phyloP scores from a whole-genome alignment of 2,888 invertebrate genomes.

The Andrena bucephala region DNA sequence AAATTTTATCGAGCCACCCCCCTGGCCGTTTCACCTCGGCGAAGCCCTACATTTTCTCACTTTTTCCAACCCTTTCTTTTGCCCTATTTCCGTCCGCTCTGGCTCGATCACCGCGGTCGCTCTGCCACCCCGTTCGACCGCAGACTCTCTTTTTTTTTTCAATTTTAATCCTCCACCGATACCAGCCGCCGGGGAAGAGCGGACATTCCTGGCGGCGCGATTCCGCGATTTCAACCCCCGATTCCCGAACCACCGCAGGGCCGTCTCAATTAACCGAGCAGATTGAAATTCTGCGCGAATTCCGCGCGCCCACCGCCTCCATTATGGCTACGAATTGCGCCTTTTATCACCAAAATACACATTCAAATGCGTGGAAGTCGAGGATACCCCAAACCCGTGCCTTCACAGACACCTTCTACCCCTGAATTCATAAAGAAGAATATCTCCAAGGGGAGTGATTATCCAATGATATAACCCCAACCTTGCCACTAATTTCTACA shows the following conservation, averaged over 20 bases:
- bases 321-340: too few species aligned
- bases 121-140: conserved; percentile 35
- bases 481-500: not conserved
- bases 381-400: too few species aligned
- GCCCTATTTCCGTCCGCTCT: not conserved
- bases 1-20: conserved; percentile 48
- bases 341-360: too few species aligned
- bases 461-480: not conserved
- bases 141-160: conserved; percentile 61
- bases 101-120: conserved; percentile 40
- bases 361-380: too few species aligned
- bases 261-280: conserved; percentile 54
- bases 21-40: conserved; percentile 25
- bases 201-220: not conserved
- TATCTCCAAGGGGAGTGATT: too few species aligned
- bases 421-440: too few species aligned
- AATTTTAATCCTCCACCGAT: conserved; percentile 54
- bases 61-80: conserved; percentile 28
- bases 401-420: too few species aligned
- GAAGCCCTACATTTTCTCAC: conserved; percentile 51
- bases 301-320: too few species aligned
- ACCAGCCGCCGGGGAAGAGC: conserved; percentile 14
- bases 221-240: not conserved
- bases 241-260: conserved; percentile 23
- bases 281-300: not conserved